Evolutionary conservation across 2,113 vertebrate genomes (phyloP), one percentile per base, ranked within the genome.

Genomic region (Rhinopomastus cyanomelas): DNA sequence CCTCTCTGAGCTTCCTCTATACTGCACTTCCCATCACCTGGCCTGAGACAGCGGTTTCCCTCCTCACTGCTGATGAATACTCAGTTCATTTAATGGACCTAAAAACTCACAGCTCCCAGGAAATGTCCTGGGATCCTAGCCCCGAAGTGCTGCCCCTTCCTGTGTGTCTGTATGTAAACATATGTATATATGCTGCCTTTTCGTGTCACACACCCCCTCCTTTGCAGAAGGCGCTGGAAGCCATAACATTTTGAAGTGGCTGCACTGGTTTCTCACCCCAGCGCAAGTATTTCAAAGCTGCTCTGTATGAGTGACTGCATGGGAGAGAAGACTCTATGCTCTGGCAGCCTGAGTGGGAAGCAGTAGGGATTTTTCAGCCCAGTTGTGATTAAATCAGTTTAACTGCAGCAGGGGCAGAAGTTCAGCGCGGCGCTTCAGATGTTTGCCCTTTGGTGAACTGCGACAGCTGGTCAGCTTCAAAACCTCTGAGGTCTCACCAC

Each of bases 401-500:
- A 92, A 81, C 78, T 91, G 79, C 72, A 74, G 84, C 0, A 0
- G 42, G 76, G 73, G 77, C 53, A 85, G 66, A 76, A 92, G 78
- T 87, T 65, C 10, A 37, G 88, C 0, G 10, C 2, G 2, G 49
- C 44, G 51, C 79, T 92, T 96, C 84, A 82, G 92, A 96, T 81
- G 76, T 89, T 93, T 83, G 74, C 66, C 81, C 85, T 74, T 92
- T 91, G 66, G 74, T 89, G 94, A 95, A 94, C 93, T 67, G 77
- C 77, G 84, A 92, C 94, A 93, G 92, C 88, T 96, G 92, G 83
- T 27, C 92, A 91, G 88, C 82, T 93, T 81, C 68, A 74, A 90
- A 92, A 66, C 56, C 68, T 84, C 74, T 82, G 91, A 6, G 64
- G 89, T 92, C 79, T 93, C 81, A 39, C 66, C 59, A 8, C 12